A percentile compares a stretch with the other conserved stretches of the same genome.
Conservation (phyloP, 2,888 invertebrate genomes). For the Oxyteleia sp. region DNA sequence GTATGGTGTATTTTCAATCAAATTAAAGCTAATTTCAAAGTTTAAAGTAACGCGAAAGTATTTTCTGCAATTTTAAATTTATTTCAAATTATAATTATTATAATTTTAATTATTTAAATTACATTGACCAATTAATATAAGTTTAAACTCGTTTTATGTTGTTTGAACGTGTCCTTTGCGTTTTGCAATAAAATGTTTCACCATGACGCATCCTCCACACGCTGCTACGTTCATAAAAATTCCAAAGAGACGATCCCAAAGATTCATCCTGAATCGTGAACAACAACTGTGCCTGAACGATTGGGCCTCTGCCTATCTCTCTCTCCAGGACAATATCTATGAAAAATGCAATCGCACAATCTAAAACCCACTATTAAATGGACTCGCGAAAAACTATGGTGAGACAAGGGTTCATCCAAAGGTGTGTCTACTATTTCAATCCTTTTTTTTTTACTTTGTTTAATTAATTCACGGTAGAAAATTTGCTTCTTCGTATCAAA, state of each 20-base stretch:
- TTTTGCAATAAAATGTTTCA: too few relatives aligned
- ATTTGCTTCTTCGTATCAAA: constrained; percentile 85
- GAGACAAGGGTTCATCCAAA: constrained; percentile 71
- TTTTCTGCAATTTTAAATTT: too few relatives aligned
- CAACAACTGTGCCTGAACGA: constrained; percentile 41
- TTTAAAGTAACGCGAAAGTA: too few relatives aligned
- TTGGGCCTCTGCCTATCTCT: constrained; percentile 71
- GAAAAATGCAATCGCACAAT: background rate
- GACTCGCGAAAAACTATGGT: constrained; percentile 51
- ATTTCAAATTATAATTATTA: too few relatives aligned
- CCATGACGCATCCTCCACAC: constrained; percentile 15
- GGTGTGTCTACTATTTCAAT: constrained; percentile 65
- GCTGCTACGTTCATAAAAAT: constrained; percentile 26
- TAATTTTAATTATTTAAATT: too few relatives aligned
- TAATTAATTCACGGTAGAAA: constrained; percentile 82
- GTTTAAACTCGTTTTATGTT: too few relatives aligned
- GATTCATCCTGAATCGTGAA: constrained; percentile 53
- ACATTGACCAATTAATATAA: too few relatives aligned
- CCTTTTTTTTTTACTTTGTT: constrained; percentile 66
- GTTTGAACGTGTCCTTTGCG: too few relatives aligned
- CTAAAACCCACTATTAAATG: constrained; percentile 6
- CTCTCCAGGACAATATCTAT: constrained; percentile 56
- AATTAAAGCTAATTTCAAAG: too few relatives aligned
- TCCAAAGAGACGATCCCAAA: constrained; percentile 62
- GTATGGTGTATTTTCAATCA: too few relatives aligned